phyloP scores from a whole-genome alignment of 30 jellyfish, hydroid and myxozoan genomes.

The Rhopilema esculentum region DNA sequence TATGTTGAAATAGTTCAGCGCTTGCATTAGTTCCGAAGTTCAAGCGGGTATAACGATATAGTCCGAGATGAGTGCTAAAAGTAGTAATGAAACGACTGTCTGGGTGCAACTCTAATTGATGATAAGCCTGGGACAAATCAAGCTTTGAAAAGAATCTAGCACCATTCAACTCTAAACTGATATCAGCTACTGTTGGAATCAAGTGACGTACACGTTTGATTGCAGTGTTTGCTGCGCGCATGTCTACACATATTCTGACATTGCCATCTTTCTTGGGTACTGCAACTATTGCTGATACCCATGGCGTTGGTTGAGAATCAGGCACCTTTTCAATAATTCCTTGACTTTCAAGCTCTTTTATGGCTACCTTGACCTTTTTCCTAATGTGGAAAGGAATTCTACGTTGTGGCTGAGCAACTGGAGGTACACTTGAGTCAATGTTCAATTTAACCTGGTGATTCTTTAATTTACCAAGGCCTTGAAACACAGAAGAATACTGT shows the following conservation, averaged over 20 bases:
- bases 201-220: too few relatives aligned
- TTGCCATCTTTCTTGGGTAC: constrained; percentile 2
- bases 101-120: constrained; percentile 37
- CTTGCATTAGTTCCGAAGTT: constrained; percentile 4
- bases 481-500: neutral
- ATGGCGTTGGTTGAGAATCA: neutral
- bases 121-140: constrained; percentile 42
- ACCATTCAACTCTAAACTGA: constrained; percentile 32
- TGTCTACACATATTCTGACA: too few relatives aligned
- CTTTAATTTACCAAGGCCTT: neutral
- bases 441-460: neutral
- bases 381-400: neutral
- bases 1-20: constrained; percentile 22
- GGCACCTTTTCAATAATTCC: constrained; percentile 6
- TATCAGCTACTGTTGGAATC: constrained; percentile 43
- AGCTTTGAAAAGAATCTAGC: constrained; percentile 26
- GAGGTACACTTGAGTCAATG: neutral
- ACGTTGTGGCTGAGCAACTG: neutral
- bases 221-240: too few relatives aligned
- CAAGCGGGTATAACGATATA: constrained; percentile 19
- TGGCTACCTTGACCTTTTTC: neutral
- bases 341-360: neutral
- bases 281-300: constrained; percentile 1
- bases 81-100: constrained; percentile 23
- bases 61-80: constrained; percentile 43